phyloP scores from a whole-genome alignment of 2,797 vertebrate species.

The Rachycentron canadum region DNA sequence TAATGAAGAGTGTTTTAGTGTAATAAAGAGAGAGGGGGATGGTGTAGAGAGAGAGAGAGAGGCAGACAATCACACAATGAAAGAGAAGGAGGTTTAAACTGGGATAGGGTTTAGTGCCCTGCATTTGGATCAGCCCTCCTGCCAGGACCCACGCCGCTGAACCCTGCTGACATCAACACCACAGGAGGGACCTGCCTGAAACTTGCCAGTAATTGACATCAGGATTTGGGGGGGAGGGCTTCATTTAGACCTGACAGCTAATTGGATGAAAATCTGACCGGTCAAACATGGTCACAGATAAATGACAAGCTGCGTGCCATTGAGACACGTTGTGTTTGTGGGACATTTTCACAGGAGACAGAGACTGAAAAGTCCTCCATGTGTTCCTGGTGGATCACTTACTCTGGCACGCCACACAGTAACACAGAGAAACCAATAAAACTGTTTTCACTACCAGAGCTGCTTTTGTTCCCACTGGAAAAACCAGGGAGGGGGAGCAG shows the following conservation, averaged over 20 bases:
- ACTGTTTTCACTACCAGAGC: not conserved
- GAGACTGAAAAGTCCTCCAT: not conserved
- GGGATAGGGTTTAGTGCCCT: not conserved
- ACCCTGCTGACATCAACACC: conserved; percentile 28
- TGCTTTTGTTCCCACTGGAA: conserved; percentile 25
- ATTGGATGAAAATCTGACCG: conserved; percentile 6
- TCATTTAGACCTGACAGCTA: conserved; percentile 17
- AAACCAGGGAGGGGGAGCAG: not conserved
- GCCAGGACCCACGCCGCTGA: not conserved
- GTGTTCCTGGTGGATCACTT: conserved; percentile 11
- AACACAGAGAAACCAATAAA: conserved; percentile 22
- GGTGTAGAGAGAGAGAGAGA: conserved; percentile 8
- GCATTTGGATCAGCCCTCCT: conserved; percentile 2
- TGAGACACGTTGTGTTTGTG: not conserved
- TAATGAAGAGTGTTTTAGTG: conserved; percentile 49
- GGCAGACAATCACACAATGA: not conserved
- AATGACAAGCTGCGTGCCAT: not conserved
- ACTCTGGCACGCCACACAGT: not conserved
- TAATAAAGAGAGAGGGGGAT: conserved; percentile 1
- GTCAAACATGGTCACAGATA: not conserved
- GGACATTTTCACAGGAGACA: not conserved
- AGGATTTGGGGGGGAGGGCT: not conserved
- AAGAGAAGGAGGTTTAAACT: conserved; percentile 7
- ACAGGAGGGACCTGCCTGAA: conserved; percentile 18
- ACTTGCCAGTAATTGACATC: conserved; percentile 36